phyloP scores from a whole-genome alignment of 2,797 vertebrate species.

The Tamandua tetradactyla region DNA sequence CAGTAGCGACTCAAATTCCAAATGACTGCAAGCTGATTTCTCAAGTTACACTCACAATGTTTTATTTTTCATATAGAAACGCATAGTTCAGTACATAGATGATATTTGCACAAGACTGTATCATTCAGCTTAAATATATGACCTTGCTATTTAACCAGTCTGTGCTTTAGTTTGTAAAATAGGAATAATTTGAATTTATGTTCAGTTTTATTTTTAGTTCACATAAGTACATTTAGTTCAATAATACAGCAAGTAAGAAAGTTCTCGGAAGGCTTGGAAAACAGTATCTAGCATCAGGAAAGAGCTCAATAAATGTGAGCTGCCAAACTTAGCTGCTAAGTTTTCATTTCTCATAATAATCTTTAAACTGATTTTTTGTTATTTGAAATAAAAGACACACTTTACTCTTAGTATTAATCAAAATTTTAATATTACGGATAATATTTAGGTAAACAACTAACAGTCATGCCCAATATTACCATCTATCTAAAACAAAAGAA shows the following conservation, averaged over 20 bases:
- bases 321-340: not conserved
- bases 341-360: not conserved
- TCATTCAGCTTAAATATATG: not conserved
- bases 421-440: not conserved
- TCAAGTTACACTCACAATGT: not conserved
- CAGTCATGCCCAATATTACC: not conserved
- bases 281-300: not conserved
- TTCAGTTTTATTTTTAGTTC: not conserved
- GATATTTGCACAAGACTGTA: not conserved
- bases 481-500: not conserved
- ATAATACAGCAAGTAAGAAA: not conserved
- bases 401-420: not conserved
- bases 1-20: conserved; percentile 20
- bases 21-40: not conserved
- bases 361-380: not conserved
- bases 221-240: too few relatives aligned
- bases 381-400: not conserved
- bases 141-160: not conserved
- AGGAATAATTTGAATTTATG: not conserved
- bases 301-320: not conserved
- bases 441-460: not conserved
- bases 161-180: not conserved
- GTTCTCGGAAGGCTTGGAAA: not conserved
- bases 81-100: not conserved
- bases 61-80: not conserved